Evolutionary conservation across 2,888 invertebrate species (phyloP).

Genomic region (Bruchidius siliquastri): DNA sequence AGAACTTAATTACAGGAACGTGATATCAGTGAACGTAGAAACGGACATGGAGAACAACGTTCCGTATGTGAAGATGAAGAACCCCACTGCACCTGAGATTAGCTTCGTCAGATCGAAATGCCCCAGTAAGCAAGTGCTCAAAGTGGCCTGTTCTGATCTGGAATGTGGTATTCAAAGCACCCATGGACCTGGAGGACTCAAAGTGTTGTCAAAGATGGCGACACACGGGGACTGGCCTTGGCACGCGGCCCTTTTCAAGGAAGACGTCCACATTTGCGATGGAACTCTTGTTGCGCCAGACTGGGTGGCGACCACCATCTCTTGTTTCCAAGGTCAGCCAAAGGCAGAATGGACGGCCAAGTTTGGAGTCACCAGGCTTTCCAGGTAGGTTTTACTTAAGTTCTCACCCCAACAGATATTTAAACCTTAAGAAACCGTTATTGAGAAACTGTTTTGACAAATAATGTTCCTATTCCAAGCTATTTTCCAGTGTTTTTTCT

Average conservation of each 20-base stretch:
- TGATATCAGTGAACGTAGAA: slow-evolving; percentile 63
- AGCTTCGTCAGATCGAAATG: slow-evolving; percentile 76
- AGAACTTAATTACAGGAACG: slow-evolving; percentile 53
- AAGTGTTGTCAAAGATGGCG: slow-evolving; percentile 63
- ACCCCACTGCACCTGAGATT: slow-evolving; percentile 75
- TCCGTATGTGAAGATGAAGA: slow-evolving; percentile 76
- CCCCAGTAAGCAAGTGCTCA: slow-evolving; percentile 70
- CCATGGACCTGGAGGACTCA: slow-evolving; percentile 30
- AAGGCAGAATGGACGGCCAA: slow-evolving; percentile 83
- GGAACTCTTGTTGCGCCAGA: slow-evolving; percentile 75
- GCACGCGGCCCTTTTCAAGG: slow-evolving; percentile 77
- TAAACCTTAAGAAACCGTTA: no score
- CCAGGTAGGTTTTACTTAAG: slow-evolving; percentile 38
- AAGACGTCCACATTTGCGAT: slow-evolving; percentile 84
- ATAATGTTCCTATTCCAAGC: no score
- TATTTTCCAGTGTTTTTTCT: no score
- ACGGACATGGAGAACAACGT: slow-evolving; percentile 56
- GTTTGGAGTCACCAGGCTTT: slow-evolving; percentile 70
- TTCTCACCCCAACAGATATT: no score
- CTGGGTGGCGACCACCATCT: slow-evolving; percentile 83
- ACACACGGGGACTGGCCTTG: slow-evolving; percentile 89
- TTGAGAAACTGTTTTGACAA: no score
- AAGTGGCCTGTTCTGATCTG: slow-evolving; percentile 71
- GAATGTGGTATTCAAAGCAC: slow-evolving; percentile 45
- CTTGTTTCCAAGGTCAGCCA: slow-evolving; percentile 81